phyloP scores from a whole-genome alignment of 2,113 vertebrate species.

The Pithys albifrons region DNA sequence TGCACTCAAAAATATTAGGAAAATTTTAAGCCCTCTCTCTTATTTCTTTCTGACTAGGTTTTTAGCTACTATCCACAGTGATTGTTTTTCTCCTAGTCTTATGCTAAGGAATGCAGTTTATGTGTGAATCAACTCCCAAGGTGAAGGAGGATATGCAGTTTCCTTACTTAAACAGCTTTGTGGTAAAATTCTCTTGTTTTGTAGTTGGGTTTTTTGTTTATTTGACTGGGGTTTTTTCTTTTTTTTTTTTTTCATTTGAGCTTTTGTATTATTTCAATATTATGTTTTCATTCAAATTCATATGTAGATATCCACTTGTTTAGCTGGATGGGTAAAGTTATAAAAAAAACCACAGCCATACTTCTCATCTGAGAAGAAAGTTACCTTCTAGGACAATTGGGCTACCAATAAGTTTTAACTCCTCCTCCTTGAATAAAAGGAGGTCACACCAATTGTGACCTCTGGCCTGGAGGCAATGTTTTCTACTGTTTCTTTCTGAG shows the following conservation, averaged over 20 bases:
- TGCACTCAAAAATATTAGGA: neutral
- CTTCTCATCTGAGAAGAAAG: neutral
- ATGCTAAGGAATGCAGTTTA: neutral
- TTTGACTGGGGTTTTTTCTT: neutral
- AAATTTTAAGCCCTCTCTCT: neutral
- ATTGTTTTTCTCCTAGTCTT: neutral
- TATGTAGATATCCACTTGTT: neutral
- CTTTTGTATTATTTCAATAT: neutral
- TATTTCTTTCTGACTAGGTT: neutral
- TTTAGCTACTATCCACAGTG: neutral
- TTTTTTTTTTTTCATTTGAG: neutral
- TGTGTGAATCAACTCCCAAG: neutral
- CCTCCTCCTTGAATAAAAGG: neutral
- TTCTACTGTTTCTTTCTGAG: neutral
- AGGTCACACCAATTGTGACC: fast-evolving
- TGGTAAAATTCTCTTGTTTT: neutral
- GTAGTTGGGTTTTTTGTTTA: neutral
- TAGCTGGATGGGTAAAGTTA: neutral
- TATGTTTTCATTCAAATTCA: neutral
- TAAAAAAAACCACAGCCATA: neutral
- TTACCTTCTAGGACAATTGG: neutral
- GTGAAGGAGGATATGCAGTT: neutral
- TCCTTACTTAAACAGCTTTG: neutral
- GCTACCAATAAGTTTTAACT: neutral
- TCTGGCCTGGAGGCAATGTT: neutral